These are phyloP conservation scores for Rhopalosiphum nymphaeae DNA, from an alignment of 2,888 invertebrate genomes.

Conservation along the genomic window DNA sequence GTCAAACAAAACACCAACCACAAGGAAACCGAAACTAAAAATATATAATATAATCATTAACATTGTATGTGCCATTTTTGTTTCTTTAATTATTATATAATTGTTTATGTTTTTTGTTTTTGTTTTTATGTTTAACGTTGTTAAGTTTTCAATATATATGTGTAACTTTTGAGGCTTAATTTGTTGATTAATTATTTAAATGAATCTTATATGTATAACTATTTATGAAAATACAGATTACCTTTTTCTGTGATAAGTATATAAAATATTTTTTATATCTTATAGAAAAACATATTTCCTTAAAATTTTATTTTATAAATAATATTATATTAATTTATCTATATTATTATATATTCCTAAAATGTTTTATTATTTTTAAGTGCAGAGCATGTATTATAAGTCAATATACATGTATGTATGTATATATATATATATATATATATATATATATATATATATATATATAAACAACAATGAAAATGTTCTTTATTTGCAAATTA, in stretches of 20 bases:
- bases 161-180: background rate
- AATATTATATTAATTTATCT: background rate
- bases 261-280: constrained; percentile 36
- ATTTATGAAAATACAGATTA: background rate
- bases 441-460: background rate
- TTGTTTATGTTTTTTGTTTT: constrained; percentile 43
- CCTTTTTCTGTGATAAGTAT: constrained; percentile 33
- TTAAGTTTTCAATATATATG: constrained; percentile 51
- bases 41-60: constrained; percentile 17
- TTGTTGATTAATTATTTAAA: constrained; percentile 35
- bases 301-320: background rate
- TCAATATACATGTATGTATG: background rate
- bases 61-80: constrained; percentile 48
- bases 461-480: background rate
- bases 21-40: constrained; percentile 52
- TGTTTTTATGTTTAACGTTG: constrained; percentile 44
- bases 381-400: background rate
- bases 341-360: background rate
- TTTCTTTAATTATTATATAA: constrained; percentile 32
- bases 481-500: background rate
- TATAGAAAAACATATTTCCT: constrained; percentile 27
- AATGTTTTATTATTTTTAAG: constrained; percentile 12
- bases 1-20: constrained; percentile 48
- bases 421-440: background rate
- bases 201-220: constrained; percentile 24